Conservation (phyloP, 2,888 invertebrate species). For the Dynastes hyllus region DNA sequence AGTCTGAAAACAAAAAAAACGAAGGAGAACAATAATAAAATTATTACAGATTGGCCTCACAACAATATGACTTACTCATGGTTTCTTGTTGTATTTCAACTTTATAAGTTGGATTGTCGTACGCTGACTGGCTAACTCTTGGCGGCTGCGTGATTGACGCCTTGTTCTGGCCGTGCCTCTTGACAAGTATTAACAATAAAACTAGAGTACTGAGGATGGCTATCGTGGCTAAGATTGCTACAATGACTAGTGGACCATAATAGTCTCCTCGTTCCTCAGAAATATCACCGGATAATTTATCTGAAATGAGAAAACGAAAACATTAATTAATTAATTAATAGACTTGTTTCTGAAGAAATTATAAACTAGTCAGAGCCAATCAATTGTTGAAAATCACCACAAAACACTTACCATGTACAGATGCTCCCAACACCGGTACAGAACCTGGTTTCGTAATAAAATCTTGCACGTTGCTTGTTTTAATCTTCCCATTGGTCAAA, state of each 20-base stretch:
- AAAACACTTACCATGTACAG: slow-evolving; percentile 72
- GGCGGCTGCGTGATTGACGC: slow-evolving; percentile 86
- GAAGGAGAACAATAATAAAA: neutral
- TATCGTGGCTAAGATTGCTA: slow-evolving; percentile 89
- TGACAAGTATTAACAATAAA: slow-evolving; percentile 85
- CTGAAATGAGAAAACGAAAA: slow-evolving; percentile 59
- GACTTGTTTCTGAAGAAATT: too few species aligned
- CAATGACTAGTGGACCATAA: slow-evolving; percentile 90
- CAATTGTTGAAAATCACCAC: too few species aligned
- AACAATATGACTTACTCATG: slow-evolving; percentile 79
- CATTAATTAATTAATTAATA: too few species aligned
- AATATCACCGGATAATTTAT: slow-evolving; percentile 72
- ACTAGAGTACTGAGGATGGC: slow-evolving; percentile 88
- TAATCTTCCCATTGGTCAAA: slow-evolving; percentile 90
- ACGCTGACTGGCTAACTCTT: slow-evolving; percentile 89
- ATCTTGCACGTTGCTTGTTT: slow-evolving; percentile 92
- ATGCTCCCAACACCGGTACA: slow-evolving; percentile 71
- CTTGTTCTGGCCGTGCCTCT: slow-evolving; percentile 80
- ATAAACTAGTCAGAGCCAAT: too few species aligned
- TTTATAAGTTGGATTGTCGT: slow-evolving; percentile 95
- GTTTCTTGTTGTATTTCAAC: slow-evolving; percentile 94
- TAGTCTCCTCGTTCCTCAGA: slow-evolving; percentile 81
- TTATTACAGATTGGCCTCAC: neutral
- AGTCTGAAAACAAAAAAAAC: slow-evolving; percentile 50
- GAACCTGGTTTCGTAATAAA: slow-evolving; percentile 87